Evolutionary conservation across 2,113 vertebrate species (phyloP).

Genomic region (Empidonax traillii): DNA sequence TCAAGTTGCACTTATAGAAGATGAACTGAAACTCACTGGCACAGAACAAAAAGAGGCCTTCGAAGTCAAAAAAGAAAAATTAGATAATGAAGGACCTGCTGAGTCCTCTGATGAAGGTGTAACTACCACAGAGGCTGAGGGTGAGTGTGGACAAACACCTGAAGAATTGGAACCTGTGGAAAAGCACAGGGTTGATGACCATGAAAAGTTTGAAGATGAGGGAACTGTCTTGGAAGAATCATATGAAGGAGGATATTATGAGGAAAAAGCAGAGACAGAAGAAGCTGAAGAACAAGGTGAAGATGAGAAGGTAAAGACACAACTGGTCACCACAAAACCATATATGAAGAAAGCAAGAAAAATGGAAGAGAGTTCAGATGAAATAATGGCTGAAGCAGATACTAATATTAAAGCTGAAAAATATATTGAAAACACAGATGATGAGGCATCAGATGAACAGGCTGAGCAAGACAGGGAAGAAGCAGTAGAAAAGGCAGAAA

Average conservation of each 20-base stretch:
- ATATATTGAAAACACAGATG: slow-evolving; percentile 60
- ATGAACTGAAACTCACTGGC: slow-evolving; percentile 69
- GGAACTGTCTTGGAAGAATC: slow-evolving; percentile 88
- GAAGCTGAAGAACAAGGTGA: slow-evolving; percentile 82
- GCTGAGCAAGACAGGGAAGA: slow-evolving; percentile 72
- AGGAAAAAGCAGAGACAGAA: slow-evolving; percentile 89
- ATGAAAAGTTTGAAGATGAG: slow-evolving; percentile 90
- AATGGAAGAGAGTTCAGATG: slow-evolving; percentile 45
- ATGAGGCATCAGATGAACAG: slow-evolving; percentile 63
- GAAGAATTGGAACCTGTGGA: slow-evolving; percentile 80
- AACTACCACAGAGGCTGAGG: slow-evolving; percentile 88
- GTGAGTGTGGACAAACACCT: slow-evolving; percentile 83
- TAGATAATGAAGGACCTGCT: slow-evolving; percentile 73
- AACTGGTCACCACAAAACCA: slow-evolving; percentile 43
- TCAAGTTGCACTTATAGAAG: slow-evolving; percentile 66
- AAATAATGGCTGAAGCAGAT: slow-evolving; percentile 42
- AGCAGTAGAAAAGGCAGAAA: not conserved
- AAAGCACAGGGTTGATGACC: slow-evolving; percentile 77
- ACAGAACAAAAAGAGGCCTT: slow-evolving; percentile 74
- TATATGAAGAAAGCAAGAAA: not conserved
- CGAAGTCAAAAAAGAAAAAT: slow-evolving; percentile 79
- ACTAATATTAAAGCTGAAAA: slow-evolving; percentile 3
- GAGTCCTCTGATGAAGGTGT: slow-evolving; percentile 92
- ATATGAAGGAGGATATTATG: slow-evolving; percentile 85
- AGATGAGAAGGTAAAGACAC: slow-evolving; percentile 55